Evolutionary conservation across 2,888 invertebrate species (phyloP), one percentile per base, ranked within the genome.

Genomic region (Cantharis lateralis): DNA sequence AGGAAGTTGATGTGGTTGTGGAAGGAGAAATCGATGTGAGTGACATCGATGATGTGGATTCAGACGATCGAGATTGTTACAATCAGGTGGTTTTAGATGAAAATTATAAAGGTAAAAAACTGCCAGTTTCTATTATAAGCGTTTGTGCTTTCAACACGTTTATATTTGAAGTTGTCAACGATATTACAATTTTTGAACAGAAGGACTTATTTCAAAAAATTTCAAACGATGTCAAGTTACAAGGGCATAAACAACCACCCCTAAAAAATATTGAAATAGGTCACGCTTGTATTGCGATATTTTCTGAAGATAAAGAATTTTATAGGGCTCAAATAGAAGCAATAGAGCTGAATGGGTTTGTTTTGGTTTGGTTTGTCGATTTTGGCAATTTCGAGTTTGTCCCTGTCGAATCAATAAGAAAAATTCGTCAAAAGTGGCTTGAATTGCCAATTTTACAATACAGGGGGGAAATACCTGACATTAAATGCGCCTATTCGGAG

Each of bases 301-400:
- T 90, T 81, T 87, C 89, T 0, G 90, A 90, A 71, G 94, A 95
- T 84, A 88, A 89, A 0, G 82, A 87, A 48, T 96, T 95, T 95
- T 95, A 95, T 85, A 90, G 96, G 77, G 95, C 93, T 0, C 84
- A 89, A 13, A 90, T 96, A 71, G 88, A 90, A 70, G 89, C 90
- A 79, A 84, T 88, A 48, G 82, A 83, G 0, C 85, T 88, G 15
- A 86, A 87, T 7, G 75, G 71, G 13, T 13, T 15, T 5, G 89
- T 93, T 0, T 90, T 90, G 82, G 92, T 96, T 0, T 89, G 90
- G 80, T 96, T 93, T 86, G 92, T 95, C 0, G 96, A 96, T 87
- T 95, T 91, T 83, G 94, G 95, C 1, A 94, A 95, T 82, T 86
- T 89, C 9, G 93, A 93, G 84, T 82, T 88, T 0, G 87, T 93